A percentile compares a stretch with the other conserved stretches of the same genome.
These are phyloP conservation scores for Aphodius sticticus DNA, from an alignment of 2,888 invertebrate species.

Conservation along the genomic window DNA sequence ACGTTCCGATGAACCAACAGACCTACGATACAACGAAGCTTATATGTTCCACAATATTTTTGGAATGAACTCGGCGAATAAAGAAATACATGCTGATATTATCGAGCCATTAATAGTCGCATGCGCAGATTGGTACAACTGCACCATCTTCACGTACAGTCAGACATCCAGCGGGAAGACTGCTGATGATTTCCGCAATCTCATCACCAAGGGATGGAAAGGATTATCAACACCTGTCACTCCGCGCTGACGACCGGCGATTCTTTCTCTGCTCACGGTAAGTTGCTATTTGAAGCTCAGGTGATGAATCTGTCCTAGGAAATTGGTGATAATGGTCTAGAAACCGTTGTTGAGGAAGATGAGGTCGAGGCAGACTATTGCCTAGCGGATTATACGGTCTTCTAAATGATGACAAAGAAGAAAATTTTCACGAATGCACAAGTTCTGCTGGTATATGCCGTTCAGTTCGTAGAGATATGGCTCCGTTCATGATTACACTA, in stretches of 20 bases:
- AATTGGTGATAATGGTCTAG: not conserved
- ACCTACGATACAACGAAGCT: slow-evolving; percentile 59
- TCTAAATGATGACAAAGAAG: not conserved
- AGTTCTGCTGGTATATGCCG: not conserved
- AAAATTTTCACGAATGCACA: not conserved
- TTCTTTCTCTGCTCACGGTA: not conserved
- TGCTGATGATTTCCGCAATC: too few relatives aligned
- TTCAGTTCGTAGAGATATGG: not conserved
- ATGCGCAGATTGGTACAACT: slow-evolving; percentile 79
- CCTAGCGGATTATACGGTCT: not conserved
- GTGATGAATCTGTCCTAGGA: not conserved
- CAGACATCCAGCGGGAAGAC: slow-evolving; percentile 93
- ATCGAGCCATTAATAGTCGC: slow-evolving; percentile 77
- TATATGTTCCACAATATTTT: slow-evolving; percentile 62
- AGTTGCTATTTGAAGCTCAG: not conserved
- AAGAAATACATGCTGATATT: slow-evolving; percentile 71
- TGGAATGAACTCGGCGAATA: slow-evolving; percentile 65
- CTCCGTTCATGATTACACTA: not conserved
- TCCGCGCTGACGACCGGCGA: not conserved
- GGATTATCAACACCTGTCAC: not conserved
- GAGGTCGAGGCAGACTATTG: not conserved
- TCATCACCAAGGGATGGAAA: too few relatives aligned
- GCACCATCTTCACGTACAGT: slow-evolving; percentile 91
- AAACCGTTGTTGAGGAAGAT: not conserved
- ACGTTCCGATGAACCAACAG: slow-evolving; percentile 59